Percentiles rank a stretch among this genome's conserved stretches.
These are phyloP conservation scores for Leptopilina boulardi DNA, from an alignment of 1,140 invertebrate genomes.

Conservation along the genomic window DNA sequence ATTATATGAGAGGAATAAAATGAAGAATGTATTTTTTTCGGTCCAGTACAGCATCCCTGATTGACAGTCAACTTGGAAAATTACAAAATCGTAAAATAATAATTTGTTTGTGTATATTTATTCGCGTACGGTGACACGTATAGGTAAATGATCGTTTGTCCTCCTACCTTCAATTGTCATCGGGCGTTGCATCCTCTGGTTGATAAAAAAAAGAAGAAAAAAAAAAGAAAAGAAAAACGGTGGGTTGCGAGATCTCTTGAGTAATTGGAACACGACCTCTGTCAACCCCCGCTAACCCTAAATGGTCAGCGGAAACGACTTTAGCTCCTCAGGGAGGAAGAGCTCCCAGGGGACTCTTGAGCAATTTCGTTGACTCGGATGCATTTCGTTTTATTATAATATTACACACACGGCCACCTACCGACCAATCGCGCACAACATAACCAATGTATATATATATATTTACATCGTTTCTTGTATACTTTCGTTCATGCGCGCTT, in stretches of 20 bases:
- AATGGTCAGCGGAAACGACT: constrained; percentile 69
- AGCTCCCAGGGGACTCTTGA: constrained; percentile 56
- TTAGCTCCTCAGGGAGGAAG: constrained; percentile 56
- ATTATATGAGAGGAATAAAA: too few relatives aligned
- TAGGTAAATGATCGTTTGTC: constrained; percentile 72
- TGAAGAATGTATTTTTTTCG: not conserved
- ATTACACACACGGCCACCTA: constrained; percentile 41
- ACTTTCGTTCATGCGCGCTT: constrained; percentile 53
- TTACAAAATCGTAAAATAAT: constrained; percentile 44
- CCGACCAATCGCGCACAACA: constrained; percentile 49
- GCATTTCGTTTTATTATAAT: constrained; percentile 54
- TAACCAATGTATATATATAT: not conserved
- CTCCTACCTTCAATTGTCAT: constrained; percentile 71
- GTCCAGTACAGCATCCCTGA: not conserved
- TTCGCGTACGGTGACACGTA: constrained; percentile 47
- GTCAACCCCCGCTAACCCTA: constrained; percentile 69
- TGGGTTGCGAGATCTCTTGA: constrained; percentile 62
- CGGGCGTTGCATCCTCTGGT: constrained; percentile 64
- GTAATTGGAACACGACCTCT: constrained; percentile 74
- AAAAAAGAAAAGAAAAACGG: constrained; percentile 54
- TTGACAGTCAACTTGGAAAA: not conserved
- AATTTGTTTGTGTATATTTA: too few relatives aligned
- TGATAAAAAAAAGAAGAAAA: too few relatives aligned
- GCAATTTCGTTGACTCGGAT: constrained; percentile 57
- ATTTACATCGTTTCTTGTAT: constrained; percentile 39